Base-by-base conservation (phyloP, 2,888 invertebrate genomes). In the Synergus itoensis region DNA sequence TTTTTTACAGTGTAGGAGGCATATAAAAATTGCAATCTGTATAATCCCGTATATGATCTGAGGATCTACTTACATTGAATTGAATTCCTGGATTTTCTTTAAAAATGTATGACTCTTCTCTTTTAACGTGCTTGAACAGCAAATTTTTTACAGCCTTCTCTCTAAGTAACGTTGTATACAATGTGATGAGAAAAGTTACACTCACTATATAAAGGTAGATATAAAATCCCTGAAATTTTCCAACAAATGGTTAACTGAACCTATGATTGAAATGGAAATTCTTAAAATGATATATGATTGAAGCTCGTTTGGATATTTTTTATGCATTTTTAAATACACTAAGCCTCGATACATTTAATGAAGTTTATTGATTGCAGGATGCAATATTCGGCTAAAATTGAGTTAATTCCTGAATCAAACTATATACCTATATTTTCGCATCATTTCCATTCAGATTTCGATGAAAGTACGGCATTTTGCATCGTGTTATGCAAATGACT, bases 151-250 rank as follows among this genome's bases (percentile, higher is more conserved):
- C 93, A 45, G 95, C 94, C 85, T 95, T 94, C 88, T 95, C 94
- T 43, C 95, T 94, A 89, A 95, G 93, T 84, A 96, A 93, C 81
- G 94, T 94, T 12, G 94, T 93, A 89, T 96, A 96, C 90, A 96
- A 94, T 86, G 96, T 95, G 82, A 95, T 93, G 69, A 97, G 95
- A 92, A 97, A 98, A 28, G 94, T 89, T 77, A 97, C 95, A 86
- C 97, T 96, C 65, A 95, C 95, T 81, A 95, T 90, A 90, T 97
- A 97, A 65, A 97, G 93, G 90, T 97, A 98, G 65, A 97, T 93
- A 92, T 97, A 97, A 92, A 97, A 97, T 69, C 96, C 97, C 95
- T 97, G 94, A 69, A 48, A 18, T 43, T 16, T 69, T 16, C 9
- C 36, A 36, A 36, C 36, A 36, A 36, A 36, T 36, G 36, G 5